A percentile compares a stretch with the other conserved stretches of the same genome.
Evolutionary conservation across 2,888 invertebrate species (phyloP).

Genomic region (Dryomyza anilis): DNA sequence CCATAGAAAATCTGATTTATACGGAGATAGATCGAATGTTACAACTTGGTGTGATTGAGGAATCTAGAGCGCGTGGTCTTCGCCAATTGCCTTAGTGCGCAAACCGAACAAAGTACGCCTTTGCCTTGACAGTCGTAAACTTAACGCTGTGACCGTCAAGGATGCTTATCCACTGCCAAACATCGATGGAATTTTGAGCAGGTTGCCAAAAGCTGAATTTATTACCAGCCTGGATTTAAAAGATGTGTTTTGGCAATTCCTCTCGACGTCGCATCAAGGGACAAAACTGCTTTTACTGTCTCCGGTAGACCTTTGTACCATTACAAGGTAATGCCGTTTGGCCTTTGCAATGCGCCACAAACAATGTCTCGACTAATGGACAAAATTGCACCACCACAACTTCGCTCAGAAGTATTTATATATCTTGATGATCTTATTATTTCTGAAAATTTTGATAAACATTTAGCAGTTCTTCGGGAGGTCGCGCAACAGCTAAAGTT

Average conservation of each 20-base stretch:
- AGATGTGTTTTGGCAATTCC: slow-evolving; percentile 8
- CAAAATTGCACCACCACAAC: not conserved
- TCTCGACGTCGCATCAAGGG: not conserved
- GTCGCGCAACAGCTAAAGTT: not conserved
- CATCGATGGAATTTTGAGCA: not conserved
- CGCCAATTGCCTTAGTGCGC: slow-evolving; percentile 40
- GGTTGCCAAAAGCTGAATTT: slow-evolving; percentile 1
- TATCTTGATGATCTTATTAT: slow-evolving; percentile 21
- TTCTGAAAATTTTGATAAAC: no score
- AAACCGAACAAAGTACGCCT: slow-evolving; percentile 39
- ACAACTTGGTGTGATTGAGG: slow-evolving; percentile 40
- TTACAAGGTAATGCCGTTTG: slow-evolving; percentile 1
- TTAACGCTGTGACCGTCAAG: slow-evolving; percentile 39
- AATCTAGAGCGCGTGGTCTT: slow-evolving; percentile 44
- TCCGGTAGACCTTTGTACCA: slow-evolving; percentile 5
- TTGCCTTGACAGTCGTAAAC: slow-evolving; percentile 42
- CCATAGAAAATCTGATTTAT: slow-evolving; percentile 28
- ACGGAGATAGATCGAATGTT: slow-evolving; percentile 46
- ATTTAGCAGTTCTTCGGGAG: not conserved
- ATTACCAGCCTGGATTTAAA: slow-evolving; percentile 9
- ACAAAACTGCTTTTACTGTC: slow-evolving; percentile 15
- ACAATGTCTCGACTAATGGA: not conserved
- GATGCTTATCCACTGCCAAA: slow-evolving; percentile 15
- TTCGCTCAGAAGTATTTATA: not conserved
- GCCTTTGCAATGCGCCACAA: slow-evolving; percentile 19